Conservation (phyloP, 1,140 invertebrate species). For the Prorops nasuta region DNA sequence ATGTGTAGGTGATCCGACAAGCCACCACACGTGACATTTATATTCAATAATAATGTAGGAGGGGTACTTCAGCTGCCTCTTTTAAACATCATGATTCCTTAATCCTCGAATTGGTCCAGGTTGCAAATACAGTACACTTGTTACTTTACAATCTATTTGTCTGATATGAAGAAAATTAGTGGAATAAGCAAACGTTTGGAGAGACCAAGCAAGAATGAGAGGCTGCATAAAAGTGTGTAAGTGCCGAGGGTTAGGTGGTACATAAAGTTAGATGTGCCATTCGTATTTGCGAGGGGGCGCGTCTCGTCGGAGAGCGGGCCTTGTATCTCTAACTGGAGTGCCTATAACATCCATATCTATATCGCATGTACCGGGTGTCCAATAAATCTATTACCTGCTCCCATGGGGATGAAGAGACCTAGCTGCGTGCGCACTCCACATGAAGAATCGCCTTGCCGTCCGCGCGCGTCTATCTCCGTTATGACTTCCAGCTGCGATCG, state of each 20-base stretch:
- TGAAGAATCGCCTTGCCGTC: constrained; percentile 44
- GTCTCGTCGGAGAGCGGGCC: constrained; percentile 15
- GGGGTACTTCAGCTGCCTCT: no score
- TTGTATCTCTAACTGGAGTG: constrained; percentile 40
- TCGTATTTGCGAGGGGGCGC: constrained; percentile 32
- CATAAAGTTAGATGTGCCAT: constrained; percentile 39
- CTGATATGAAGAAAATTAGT: no score
- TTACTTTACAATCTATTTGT: no score
- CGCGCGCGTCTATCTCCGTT: constrained; percentile 44
- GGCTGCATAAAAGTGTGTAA: no score
- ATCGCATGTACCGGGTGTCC: constrained; percentile 46
- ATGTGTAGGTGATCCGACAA: no score
- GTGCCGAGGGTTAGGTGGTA: constrained; percentile 14
- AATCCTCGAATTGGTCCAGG: no score
- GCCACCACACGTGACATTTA: no score
- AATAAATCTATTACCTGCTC: constrained; percentile 56
- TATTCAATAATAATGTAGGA: no score
- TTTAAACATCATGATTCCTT: no score
- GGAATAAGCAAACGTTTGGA: no score
- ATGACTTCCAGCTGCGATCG: constrained; percentile 38
- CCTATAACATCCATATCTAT: constrained; percentile 47
- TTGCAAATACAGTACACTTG: no score
- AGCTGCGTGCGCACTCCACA: constrained; percentile 24
- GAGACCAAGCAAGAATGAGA: no score
- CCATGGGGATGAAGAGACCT: constrained; percentile 33